These are phyloP conservation scores for Stigmatopora argus DNA, from an alignment of 2,113 vertebrate species.

Conservation along the genomic window DNA sequence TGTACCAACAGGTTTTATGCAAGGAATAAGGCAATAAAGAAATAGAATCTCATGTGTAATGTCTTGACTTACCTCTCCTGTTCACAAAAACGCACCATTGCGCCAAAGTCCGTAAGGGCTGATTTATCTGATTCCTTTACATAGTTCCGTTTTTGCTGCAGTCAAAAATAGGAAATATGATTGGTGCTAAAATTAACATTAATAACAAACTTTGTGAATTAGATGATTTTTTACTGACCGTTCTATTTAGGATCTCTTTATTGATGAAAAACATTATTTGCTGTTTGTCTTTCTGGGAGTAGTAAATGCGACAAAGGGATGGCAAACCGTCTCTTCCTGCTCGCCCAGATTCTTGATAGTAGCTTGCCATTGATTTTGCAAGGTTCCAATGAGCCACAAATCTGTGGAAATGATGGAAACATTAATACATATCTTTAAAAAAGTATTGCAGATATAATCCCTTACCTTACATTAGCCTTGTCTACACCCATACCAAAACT, in stretches of 20 bases:
- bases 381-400: conserved; percentile 98
- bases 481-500: conserved; percentile 99
- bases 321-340: conserved; percentile 91
- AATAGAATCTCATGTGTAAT: not conserved
- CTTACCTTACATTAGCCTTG: conserved; percentile 92
- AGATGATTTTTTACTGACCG: conserved; percentile 62
- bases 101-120: conserved; percentile 79
- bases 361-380: conserved; percentile 92
- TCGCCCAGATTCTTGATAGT: conserved; percentile 96
- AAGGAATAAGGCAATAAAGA: conserved; percentile 18
- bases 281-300: conserved; percentile 82
- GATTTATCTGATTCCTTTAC: conserved; percentile 81
- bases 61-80: conserved; percentile 65
- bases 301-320: conserved; percentile 88
- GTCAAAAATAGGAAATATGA: not conserved
- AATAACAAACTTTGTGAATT: too few species aligned
- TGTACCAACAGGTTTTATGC: not conserved
- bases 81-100: conserved; percentile 86
- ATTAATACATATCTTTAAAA: too few species aligned
- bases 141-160: conserved; percentile 81
- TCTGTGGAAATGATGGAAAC: conserved; percentile 51
- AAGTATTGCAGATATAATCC: not conserved
- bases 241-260: conserved; percentile 78
- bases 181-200: not conserved
- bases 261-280: conserved; percentile 87